phyloP scores from a whole-genome alignment of 2,113 vertebrate species.

The Jacana jacana region DNA sequence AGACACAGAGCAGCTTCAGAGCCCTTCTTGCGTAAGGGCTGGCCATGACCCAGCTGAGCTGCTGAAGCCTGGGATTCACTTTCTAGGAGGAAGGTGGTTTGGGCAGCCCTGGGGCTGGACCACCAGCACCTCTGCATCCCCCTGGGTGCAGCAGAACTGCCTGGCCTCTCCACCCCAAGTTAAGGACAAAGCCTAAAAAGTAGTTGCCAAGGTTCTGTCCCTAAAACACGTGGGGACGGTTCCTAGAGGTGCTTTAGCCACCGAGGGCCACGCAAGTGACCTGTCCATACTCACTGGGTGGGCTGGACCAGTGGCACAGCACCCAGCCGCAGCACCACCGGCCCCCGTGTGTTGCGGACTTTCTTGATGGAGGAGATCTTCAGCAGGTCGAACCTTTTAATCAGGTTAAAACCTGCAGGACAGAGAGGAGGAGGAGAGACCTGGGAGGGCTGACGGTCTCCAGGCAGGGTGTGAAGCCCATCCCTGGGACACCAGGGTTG shows the following conservation, averaged over 20 bases:
- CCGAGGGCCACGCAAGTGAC: rapidly evolving
- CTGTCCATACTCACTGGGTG: conserved; percentile 75
- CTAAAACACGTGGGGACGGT: rapidly evolving
- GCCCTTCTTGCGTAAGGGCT: conserved; percentile 12
- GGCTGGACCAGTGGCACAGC: conserved; percentile 80
- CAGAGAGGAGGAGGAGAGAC: neutral
- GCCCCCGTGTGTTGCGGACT: conserved; percentile 83
- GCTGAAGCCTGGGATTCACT: neutral
- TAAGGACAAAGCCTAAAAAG: neutral
- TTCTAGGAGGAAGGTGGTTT: conserved; percentile 43
- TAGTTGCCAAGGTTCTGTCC: rapidly evolving
- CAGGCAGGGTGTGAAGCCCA: neutral
- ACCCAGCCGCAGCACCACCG: conserved; percentile 86
- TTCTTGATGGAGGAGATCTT: conserved; percentile 89
- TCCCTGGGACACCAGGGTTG: rapidly evolving
- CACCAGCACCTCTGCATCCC: rapidly evolving
- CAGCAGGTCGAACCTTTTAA: conserved; percentile 86
- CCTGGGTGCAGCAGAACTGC: rapidly evolving
- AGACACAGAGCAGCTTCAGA: neutral
- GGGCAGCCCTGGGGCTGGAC: neutral
- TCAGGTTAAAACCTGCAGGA: conserved; percentile 89
- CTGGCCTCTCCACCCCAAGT: rapidly evolving
- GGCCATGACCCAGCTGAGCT: neutral
- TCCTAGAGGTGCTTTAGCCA: neutral
- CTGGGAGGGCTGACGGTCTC: neutral